phyloP scores from a whole-genome alignment of 2,113 vertebrate genomes.

The Pluvialis apricaria region DNA sequence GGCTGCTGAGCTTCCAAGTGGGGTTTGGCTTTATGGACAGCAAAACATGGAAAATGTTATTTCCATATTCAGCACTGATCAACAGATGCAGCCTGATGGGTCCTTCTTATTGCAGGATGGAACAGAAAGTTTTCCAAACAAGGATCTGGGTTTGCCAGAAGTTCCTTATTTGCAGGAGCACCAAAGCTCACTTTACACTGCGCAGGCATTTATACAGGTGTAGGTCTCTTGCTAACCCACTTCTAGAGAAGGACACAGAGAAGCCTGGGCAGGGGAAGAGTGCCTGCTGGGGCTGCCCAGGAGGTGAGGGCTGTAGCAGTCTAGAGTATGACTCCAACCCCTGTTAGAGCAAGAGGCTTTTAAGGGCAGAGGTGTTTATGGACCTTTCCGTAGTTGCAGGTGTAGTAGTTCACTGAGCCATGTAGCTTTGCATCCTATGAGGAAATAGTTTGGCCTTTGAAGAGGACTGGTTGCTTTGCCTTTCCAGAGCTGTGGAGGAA shows the following conservation, averaged over 20 bases:
- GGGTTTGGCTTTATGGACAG: background rate
- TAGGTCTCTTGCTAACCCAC: background rate
- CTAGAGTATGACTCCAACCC: background rate
- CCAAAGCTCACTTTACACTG: background rate
- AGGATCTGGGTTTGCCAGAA: background rate
- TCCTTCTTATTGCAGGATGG: background rate
- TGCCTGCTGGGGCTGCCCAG: background rate
- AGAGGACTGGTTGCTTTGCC: background rate
- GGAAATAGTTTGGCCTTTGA: background rate
- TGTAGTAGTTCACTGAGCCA: background rate
- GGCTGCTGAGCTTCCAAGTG: background rate
- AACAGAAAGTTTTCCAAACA: background rate
- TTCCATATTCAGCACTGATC: background rate
- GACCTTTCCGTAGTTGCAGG: background rate
- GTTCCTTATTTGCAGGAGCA: background rate
- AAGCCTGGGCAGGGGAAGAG: background rate
- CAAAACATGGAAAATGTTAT: background rate
- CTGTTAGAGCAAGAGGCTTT: background rate
- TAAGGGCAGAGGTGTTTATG: background rate
- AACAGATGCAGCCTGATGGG: background rate
- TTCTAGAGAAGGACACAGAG: background rate
- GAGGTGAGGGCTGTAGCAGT: background rate
- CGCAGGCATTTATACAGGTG: background rate
- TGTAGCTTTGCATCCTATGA: background rate
- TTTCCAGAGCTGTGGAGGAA: background rate